These are phyloP conservation scores for Colletes collaris DNA, from an alignment of 2,888 invertebrate species.

Conservation along the genomic window DNA sequence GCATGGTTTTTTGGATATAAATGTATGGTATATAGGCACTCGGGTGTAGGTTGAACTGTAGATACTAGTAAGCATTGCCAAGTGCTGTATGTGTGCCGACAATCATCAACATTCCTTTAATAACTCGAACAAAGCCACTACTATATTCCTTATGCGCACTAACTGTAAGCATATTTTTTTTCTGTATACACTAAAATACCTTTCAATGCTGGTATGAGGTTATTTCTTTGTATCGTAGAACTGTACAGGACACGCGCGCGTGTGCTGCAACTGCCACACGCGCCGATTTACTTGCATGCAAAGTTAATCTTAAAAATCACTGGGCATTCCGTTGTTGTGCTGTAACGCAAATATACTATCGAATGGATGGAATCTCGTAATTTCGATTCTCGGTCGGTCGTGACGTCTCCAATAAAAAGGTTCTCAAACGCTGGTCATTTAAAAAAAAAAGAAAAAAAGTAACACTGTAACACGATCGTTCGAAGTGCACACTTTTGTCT, in stretches of 20 bases:
- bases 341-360: background rate
- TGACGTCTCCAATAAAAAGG: background rate
- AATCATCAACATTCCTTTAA: constrained; percentile 82
- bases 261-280: constrained; percentile 47
- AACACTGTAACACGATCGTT: too few relatives aligned
- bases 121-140: constrained; percentile 74
- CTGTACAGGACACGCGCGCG: constrained; percentile 40
- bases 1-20: constrained; percentile 80
- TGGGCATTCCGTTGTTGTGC: background rate
- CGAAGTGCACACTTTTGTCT: too few relatives aligned
- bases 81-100: constrained; percentile 83
- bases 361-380: too few relatives aligned
- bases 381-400: background rate
- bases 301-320: constrained; percentile 62
- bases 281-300: constrained; percentile 58
- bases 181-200: constrained; percentile 67
- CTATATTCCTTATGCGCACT: constrained; percentile 73
- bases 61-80: constrained; percentile 82
- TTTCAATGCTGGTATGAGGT: constrained; percentile 60
- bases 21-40: constrained; percentile 80
- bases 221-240: constrained; percentile 42
- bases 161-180: constrained; percentile 68
- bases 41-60: constrained; percentile 81
- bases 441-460: too few relatives aligned
- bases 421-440: background rate